Evolutionary conservation across 1,140 invertebrate species (phyloP).

Genomic region (Polypedilum vanderplanki): DNA sequence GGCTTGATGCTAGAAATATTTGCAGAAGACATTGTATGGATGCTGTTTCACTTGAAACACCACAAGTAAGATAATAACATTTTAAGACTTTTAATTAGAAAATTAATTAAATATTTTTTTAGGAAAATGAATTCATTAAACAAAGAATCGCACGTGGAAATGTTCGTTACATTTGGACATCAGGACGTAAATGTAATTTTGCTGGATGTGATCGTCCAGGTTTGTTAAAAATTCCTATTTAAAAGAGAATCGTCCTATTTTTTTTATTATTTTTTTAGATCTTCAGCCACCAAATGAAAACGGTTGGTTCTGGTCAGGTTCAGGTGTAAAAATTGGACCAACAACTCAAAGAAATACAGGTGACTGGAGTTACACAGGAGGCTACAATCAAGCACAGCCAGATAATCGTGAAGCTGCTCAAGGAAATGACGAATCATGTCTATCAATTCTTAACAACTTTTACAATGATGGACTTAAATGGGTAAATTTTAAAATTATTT

Average conservation of each 20-base stretch:
- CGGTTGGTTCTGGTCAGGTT: constrained; percentile 91
- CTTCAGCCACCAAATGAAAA: constrained; percentile 81
- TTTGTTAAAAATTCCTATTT: too few relatives aligned
- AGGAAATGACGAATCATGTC: constrained; percentile 79
- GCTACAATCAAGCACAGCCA: constrained; percentile 75
- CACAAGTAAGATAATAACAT: constrained; percentile 49
- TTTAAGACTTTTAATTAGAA: not conserved
- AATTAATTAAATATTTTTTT: constrained; percentile 23
- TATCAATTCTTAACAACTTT: constrained; percentile 86
- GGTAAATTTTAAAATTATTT: constrained; percentile 36
- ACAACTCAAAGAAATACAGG: constrained; percentile 79
- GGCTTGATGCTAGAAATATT: constrained; percentile 84
- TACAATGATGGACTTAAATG: constrained; percentile 88
- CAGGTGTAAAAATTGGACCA: constrained; percentile 79
- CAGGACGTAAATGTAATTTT: constrained; percentile 85
- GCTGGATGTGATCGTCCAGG: constrained; percentile 81
- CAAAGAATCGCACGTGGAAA: constrained; percentile 68
- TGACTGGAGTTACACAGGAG: constrained; percentile 81
- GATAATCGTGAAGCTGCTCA: constrained; percentile 85
- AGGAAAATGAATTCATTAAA: constrained; percentile 85
- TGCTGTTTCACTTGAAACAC: constrained; percentile 81
- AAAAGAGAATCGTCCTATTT: too few relatives aligned
- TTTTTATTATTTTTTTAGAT: too few relatives aligned
- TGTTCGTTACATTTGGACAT: constrained; percentile 80
- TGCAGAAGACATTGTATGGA: constrained; percentile 90